Conservation (phyloP, 2,888 invertebrate species). For the Hoplodrina blanda region DNA sequence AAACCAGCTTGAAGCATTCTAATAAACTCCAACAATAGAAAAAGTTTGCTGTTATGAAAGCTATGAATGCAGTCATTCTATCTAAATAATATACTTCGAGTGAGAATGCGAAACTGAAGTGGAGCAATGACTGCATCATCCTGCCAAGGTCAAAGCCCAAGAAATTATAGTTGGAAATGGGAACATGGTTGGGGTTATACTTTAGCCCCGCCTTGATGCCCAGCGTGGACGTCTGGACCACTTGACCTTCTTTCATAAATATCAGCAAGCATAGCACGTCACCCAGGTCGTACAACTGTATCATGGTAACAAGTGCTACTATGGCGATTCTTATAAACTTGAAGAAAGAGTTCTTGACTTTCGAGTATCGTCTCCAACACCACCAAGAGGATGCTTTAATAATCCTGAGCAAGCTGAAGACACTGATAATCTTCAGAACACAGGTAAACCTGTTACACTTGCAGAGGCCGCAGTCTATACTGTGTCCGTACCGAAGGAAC, state of each 20-base stretch:
- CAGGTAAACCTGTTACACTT: constrained; percentile 30
- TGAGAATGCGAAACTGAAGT: neutral
- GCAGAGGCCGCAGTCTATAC: constrained; percentile 24
- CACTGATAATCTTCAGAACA: constrained; percentile 50
- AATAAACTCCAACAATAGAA: constrained; percentile 5
- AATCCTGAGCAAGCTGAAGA: constrained; percentile 58
- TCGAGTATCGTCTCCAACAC: constrained; percentile 46
- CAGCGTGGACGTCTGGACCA: neutral
- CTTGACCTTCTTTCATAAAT: neutral
- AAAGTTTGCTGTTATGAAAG: neutral
- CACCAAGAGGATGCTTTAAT: constrained; percentile 62
- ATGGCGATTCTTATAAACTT: constrained; percentile 64
- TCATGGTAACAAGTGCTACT: constrained; percentile 62
- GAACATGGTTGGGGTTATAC: neutral
- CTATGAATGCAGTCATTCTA: neutral
- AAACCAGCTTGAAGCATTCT: constrained; percentile 1
- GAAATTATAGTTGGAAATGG: neutral
- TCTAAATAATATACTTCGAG: constrained; percentile 1
- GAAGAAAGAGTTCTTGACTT: constrained; percentile 37
- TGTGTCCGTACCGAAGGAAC: constrained; percentile 57
- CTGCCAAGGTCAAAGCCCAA: neutral
- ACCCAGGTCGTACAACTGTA: constrained; percentile 58
- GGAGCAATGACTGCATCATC: neutral
- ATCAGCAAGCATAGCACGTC: constrained; percentile 56
- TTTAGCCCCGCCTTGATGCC: neutral